These are phyloP conservation scores for Oopsacas minuta DNA, from an alignment of 37 sponge, comb jelly and placozoan species.

Conservation along the genomic window DNA sequence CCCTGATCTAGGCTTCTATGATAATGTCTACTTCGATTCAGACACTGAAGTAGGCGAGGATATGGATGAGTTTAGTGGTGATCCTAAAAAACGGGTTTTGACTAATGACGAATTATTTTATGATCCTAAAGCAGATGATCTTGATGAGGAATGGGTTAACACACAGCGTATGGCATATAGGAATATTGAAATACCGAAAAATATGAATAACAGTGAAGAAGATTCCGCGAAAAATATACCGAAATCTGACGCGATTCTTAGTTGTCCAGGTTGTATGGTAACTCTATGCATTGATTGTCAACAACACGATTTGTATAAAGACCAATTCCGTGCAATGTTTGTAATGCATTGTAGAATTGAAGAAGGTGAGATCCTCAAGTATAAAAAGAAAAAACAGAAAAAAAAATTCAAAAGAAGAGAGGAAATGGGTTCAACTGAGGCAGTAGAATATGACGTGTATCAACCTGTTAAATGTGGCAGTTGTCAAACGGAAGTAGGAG, in stretches of 20 bases:
- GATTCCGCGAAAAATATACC: not conserved
- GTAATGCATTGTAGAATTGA: slow-evolving; percentile 62
- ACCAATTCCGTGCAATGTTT: slow-evolving; percentile 92
- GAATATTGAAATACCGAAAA: slow-evolving; percentile 18
- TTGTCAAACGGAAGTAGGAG: slow-evolving; percentile 88
- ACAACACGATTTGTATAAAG: slow-evolving; percentile 56
- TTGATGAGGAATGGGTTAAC: slow-evolving; percentile 72
- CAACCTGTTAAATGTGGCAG: slow-evolving; percentile 67
- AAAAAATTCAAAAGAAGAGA: not conserved
- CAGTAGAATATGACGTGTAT: slow-evolving; percentile 25
- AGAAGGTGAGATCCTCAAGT: slow-evolving; percentile 52
- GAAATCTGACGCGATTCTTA: slow-evolving; percentile 61
- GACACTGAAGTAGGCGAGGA: not conserved
- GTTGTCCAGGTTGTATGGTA: slow-evolving; percentile 83
- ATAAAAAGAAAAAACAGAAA: slow-evolving; percentile 42
- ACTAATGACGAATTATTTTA: slow-evolving; percentile 86
- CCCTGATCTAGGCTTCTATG: not conserved
- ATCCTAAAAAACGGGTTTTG: slow-evolving; percentile 17
- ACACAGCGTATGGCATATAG: slow-evolving; percentile 64
- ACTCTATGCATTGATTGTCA: slow-evolving; percentile 82
- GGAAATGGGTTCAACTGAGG: not conserved
- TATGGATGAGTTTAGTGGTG: not conserved
- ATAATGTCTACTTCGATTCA: slow-evolving; percentile 4
- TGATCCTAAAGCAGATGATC: slow-evolving; percentile 80
- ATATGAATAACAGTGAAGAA: not conserved